These are phyloP conservation scores for Dasypogon diadema DNA, from an alignment of 2,888 invertebrate genomes.

Conservation along the genomic window DNA sequence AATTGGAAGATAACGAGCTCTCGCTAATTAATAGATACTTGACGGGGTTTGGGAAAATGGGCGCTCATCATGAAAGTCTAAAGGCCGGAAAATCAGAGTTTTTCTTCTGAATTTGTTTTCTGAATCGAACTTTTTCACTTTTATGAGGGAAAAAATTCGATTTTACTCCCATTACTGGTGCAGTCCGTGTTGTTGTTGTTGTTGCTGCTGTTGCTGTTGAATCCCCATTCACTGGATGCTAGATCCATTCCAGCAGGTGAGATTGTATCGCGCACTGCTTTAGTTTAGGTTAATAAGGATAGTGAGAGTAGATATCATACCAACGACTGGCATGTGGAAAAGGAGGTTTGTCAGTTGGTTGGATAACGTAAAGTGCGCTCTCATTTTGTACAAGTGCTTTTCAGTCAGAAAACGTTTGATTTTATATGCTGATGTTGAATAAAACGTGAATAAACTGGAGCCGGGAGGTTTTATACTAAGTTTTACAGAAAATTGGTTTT, in stretches of 20 bases:
- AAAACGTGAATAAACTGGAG: conserved; percentile 24
- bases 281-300: conserved; percentile 8
- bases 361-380: conserved; percentile 30
- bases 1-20: conserved; percentile 54
- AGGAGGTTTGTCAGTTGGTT: background rate
- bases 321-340: background rate
- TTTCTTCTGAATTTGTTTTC: conserved; percentile 58
- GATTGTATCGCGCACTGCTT: background rate
- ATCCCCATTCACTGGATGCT: too few species aligned
- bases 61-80: conserved; percentile 54
- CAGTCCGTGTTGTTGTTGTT: background rate
- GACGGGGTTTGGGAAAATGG: conserved; percentile 22
- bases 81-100: conserved; percentile 58
- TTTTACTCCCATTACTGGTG: conserved; percentile 21
- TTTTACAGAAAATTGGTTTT: conserved; percentile 46
- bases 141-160: background rate
- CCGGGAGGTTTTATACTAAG: conserved; percentile 25
- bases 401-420: conserved; percentile 47
- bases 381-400: conserved; percentile 41
- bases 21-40: conserved; percentile 54
- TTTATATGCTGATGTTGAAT: conserved; percentile 38
- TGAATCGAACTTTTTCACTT: conserved; percentile 53
- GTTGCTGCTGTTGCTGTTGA: background rate
- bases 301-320: background rate
- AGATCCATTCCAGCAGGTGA: background rate